Conservation (phyloP, 2,888 invertebrate genomes). For the Pachliopta kotzebuea region DNA sequence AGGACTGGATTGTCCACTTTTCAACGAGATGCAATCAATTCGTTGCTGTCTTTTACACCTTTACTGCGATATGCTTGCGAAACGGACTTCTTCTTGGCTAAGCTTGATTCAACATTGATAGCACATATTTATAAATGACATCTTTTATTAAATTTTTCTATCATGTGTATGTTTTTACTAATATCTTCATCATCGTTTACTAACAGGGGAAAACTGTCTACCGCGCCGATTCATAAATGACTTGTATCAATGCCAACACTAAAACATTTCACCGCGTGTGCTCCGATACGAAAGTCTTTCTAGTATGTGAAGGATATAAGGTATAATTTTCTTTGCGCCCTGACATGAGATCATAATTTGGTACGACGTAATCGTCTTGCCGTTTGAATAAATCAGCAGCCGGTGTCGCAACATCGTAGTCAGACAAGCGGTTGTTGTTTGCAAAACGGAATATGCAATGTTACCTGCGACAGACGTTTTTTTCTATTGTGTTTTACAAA, state of each 20-base stretch:
- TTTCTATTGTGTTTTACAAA: conserved; percentile 38
- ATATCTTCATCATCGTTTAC: conserved; percentile 30
- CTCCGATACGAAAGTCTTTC: conserved; percentile 28
- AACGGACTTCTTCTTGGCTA: too few relatives aligned
- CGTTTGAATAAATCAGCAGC: conserved; percentile 62
- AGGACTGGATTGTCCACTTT: conserved; percentile 40
- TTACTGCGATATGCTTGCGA: conserved; percentile 8
- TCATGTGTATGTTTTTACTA: not conserved
- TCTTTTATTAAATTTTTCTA: not conserved
- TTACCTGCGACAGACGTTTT: conserved; percentile 36
- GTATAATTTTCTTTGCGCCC: conserved; percentile 40
- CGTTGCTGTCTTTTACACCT: conserved; percentile 34
- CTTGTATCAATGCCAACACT: conserved; percentile 53
- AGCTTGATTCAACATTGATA: not conserved
- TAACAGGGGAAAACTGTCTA: conserved; percentile 39
- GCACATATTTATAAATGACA: not conserved
- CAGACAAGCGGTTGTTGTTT: conserved; percentile 45
- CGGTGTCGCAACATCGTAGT: conserved; percentile 54
- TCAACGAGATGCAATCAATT: conserved; percentile 41
- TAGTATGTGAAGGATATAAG: conserved; percentile 39
- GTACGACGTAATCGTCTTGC: conserved; percentile 57
- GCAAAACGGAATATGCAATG: conserved; percentile 56
- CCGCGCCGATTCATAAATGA: conserved; percentile 59
- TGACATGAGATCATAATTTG: conserved; percentile 41
- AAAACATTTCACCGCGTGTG: conserved; percentile 27